Base-by-base conservation (phyloP, 2,888 invertebrate genomes). In the Apodemia mormo region DNA sequence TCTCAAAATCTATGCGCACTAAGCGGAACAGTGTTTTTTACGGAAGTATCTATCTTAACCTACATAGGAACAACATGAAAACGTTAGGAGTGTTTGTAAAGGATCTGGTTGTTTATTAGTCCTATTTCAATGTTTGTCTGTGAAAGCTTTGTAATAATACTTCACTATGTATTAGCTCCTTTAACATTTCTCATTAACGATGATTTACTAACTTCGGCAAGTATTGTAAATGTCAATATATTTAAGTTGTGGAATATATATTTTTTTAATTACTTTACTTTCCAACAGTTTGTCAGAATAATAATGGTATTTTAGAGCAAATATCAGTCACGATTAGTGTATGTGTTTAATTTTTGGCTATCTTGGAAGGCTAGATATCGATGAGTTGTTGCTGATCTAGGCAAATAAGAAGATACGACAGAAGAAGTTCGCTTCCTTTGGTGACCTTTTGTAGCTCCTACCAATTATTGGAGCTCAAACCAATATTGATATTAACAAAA, bases 141-240 rank as follows among this genome's bases (percentile, higher is more conserved):
- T 52, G 52, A 52, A 52, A 52, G 52, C 52, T n/a, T 52, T 52
- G 52, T 52, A 52, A 52, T 52, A 52, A 52, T 52, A 52, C 52
- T 52, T 52, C n/a, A 52, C n/a, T 52, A n/a, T 7, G 52, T 3
- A 52, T 8, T 52, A 22, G 52, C 22, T 8, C 7, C n/a, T n/a
- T 52, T n/a, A 52, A 52, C 49, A 14, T 49, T 49, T 49, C 49
- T 49, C 14, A 14, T 49, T 49, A 49, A 49, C 9, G 12, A 49
- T 49, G 12, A 49, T 49, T 49, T 49, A 49, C 49, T 14, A 4
- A 12, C 49, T 12, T 14, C 3, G 12, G 3, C 12, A 49, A 49
- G 49, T 49, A 49, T 49, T 49, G 12, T 49, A 49, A 49, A 14
- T 45, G 49, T 5, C 49, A 49, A 49, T 49, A 49, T 49, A 49